Conservation (phyloP, 2,797 vertebrate species). For the Sebastes cheni region DNA sequence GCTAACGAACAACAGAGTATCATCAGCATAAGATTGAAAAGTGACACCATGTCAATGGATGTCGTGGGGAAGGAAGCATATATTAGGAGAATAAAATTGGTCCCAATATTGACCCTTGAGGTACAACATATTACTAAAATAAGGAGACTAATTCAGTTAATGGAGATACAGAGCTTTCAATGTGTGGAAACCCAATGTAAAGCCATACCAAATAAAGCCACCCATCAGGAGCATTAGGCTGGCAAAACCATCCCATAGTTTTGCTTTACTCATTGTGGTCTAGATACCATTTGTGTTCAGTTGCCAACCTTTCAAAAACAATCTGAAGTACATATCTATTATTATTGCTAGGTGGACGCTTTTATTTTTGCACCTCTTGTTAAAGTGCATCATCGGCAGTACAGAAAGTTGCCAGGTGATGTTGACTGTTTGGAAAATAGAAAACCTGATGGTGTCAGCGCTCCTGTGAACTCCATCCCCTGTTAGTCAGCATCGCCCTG, state of each 20-base stretch:
- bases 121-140: too few relatives aligned
- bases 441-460: slow-evolving; percentile 42
- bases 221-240: neutral
- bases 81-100: neutral
- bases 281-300: neutral
- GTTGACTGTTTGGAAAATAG: slow-evolving; percentile 36
- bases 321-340: neutral
- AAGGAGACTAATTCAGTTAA: neutral
- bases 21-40: neutral
- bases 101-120: neutral
- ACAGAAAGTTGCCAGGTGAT: slow-evolving; percentile 5
- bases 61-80: neutral
- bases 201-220: neutral
- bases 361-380: slow-evolving; percentile 3
- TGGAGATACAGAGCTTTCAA: neutral
- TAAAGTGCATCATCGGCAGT: neutral
- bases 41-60: neutral
- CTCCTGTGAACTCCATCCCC: slow-evolving; percentile 30
- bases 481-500: slow-evolving; percentile 44
- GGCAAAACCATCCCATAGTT: neutral
- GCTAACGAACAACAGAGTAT: neutral
- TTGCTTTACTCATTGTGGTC: neutral
- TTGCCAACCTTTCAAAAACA: neutral
- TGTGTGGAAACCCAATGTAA: neutral
- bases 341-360: neutral